Evolutionary conservation across 2,888 invertebrate species (phyloP).

Genomic region (Rotaria magnacalcarata): DNA sequence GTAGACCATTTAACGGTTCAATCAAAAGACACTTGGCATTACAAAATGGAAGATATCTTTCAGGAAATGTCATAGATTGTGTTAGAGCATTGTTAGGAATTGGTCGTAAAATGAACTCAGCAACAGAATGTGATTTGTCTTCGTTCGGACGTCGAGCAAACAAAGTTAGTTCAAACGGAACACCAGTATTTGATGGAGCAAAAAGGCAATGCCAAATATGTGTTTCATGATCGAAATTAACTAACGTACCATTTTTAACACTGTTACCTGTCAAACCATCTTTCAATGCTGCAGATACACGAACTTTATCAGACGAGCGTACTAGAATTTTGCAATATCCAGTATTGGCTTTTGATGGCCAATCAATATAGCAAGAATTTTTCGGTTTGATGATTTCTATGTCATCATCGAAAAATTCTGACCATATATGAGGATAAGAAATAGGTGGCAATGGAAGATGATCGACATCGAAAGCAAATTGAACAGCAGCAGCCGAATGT

Average conservation of each 20-base stretch:
- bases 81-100: not conserved
- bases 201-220: not conserved
- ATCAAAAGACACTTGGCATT: too few relatives aligned
- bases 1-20: too few relatives aligned
- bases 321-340: not conserved
- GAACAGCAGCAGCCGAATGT: not conserved
- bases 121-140: not conserved
- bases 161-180: not conserved
- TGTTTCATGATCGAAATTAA: not conserved
- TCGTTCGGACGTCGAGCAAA: not conserved
- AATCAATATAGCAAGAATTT: not conserved
- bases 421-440: not conserved
- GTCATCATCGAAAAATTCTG: not conserved
- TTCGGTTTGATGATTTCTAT: not conserved
- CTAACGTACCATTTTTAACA: not conserved
- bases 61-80: not conserved
- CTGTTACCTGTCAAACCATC: not conserved
- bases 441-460: not conserved
- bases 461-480: not conserved
- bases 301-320: not conserved
- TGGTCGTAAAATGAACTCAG: not conserved
- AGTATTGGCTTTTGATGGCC: not conserved
- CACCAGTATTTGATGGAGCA: not conserved
- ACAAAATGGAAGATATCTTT: too few relatives aligned
- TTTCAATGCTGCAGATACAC: not conserved